Evolutionary conservation across 2,888 invertebrate genomes (phyloP).

Genomic region (Andrena bicolor): DNA sequence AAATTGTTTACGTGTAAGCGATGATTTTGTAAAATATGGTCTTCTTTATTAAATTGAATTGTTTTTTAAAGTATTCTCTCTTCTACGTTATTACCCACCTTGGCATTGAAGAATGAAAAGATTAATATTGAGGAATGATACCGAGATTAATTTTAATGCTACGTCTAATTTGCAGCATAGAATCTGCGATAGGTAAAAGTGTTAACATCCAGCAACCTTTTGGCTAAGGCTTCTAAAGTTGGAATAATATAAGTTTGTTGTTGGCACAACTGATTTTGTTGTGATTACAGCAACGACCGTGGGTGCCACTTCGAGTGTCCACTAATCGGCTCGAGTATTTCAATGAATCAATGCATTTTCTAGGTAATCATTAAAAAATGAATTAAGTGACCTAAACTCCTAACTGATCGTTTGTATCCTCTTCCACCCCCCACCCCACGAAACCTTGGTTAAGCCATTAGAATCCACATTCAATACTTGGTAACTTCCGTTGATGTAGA

Average conservation of each 20-base stretch:
- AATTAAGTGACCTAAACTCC: constrained; percentile 81
- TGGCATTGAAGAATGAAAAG: constrained; percentile 21
- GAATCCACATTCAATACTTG: constrained; percentile 74
- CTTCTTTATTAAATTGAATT: constrained; percentile 50
- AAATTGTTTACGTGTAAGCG: constrained; percentile 36
- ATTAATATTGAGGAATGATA: constrained; percentile 20
- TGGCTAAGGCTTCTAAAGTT: constrained; percentile 54
- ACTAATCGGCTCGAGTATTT: constrained; percentile 84
- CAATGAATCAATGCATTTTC: constrained; percentile 85
- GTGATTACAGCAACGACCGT: constrained; percentile 85
- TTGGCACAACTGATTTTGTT: constrained; percentile 85
- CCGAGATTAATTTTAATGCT: constrained; percentile 25
- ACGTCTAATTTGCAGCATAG: constrained; percentile 10
- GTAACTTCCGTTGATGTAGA: constrained; percentile 11
- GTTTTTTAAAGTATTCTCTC: constrained; percentile 47
- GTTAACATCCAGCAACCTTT: constrained; percentile 61
- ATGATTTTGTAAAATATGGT: constrained; percentile 52
- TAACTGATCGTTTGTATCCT: constrained; percentile 73
- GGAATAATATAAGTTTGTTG: constrained; percentile 77
- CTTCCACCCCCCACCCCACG: constrained; percentile 50
- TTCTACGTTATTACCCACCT: constrained; percentile 42
- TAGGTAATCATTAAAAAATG: constrained; percentile 85
- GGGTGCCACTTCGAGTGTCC: constrained; percentile 84
- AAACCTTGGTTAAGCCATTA: constrained; percentile 68
- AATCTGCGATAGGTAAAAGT: constrained; percentile 24